These are phyloP conservation scores for Tiaroga cobitis DNA, from an alignment of 2,797 vertebrate genomes.

Conservation along the genomic window DNA sequence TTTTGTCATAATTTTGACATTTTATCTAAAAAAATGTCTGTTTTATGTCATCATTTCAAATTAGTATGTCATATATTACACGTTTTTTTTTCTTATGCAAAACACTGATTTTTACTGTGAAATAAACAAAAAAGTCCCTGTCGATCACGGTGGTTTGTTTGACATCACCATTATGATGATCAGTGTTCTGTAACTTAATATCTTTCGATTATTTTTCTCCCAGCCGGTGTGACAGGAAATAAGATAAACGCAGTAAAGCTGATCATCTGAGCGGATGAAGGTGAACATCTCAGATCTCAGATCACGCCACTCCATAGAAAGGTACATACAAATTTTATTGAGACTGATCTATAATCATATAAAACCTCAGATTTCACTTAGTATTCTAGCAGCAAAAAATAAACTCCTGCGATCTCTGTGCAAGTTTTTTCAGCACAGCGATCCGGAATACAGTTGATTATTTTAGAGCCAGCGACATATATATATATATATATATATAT, in stretches of 20 bases:
- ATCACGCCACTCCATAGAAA: background rate
- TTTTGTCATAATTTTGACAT: background rate
- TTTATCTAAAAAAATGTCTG: background rate
- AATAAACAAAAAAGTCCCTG: background rate
- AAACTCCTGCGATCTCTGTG: background rate
- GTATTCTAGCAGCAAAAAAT: slow-evolving; percentile 1
- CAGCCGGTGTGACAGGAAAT: background rate
- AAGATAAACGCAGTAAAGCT: background rate
- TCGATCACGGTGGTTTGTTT: background rate
- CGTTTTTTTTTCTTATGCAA: background rate
- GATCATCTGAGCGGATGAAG: background rate
- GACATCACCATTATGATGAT: background rate
- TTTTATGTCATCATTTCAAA: no score
- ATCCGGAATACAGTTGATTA: slow-evolving; percentile 6
- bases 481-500: background rate
- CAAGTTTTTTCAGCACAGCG: background rate
- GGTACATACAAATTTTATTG: slow-evolving; percentile 15
- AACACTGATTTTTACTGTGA: background rate
- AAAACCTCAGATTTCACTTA: slow-evolving; percentile 5
- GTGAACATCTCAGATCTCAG: background rate
- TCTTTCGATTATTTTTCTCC: background rate
- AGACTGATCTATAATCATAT: slow-evolving; percentile 15
- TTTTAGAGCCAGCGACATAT: slow-evolving; percentile 4
- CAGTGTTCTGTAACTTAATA: background rate
- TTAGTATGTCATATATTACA: background rate